A percentile compares a stretch with the other conserved stretches of the same genome.
phyloP scores from a whole-genome alignment of 2,113 vertebrate genomes.

The Triplophysa siluroides region DNA sequence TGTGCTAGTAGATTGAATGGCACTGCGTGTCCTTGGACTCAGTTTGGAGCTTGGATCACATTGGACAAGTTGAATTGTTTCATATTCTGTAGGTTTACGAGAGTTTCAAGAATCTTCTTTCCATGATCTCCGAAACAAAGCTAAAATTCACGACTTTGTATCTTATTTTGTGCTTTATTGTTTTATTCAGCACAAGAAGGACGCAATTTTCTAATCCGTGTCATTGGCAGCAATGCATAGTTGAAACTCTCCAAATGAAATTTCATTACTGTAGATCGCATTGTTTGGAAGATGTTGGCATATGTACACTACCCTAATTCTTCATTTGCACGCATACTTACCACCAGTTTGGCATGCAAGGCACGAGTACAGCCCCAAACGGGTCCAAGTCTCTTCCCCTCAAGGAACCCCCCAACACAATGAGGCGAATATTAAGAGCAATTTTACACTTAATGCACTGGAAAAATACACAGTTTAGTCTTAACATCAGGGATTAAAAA shows the following conservation, averaged over 20 bases:
- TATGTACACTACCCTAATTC: constrained; percentile 62
- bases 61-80: neutral
- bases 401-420: constrained; percentile 59
- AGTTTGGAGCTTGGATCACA: neutral
- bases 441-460: constrained; percentile 63
- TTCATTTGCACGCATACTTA: constrained; percentile 70
- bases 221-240: constrained; percentile 8
- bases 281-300: constrained; percentile 56
- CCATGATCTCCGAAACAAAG: neutral
- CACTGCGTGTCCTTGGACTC: neutral
- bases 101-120: neutral
- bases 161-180: neutral
- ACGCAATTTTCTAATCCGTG: neutral
- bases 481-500: constrained; percentile 59
- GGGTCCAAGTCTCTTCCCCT: constrained; percentile 52
- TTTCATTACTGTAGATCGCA: constrained; percentile 31
- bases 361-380: constrained; percentile 55
- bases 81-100: neutral
- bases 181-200: neutral
- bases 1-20: neutral
- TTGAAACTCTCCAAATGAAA: constrained; percentile 41
- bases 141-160: neutral
- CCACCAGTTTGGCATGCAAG: constrained; percentile 64
- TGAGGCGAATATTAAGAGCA: constrained; percentile 63
- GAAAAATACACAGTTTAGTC: constrained; percentile 71